phyloP scores from a whole-genome alignment of 2,888 invertebrate species.

The Clunio marinus region DNA sequence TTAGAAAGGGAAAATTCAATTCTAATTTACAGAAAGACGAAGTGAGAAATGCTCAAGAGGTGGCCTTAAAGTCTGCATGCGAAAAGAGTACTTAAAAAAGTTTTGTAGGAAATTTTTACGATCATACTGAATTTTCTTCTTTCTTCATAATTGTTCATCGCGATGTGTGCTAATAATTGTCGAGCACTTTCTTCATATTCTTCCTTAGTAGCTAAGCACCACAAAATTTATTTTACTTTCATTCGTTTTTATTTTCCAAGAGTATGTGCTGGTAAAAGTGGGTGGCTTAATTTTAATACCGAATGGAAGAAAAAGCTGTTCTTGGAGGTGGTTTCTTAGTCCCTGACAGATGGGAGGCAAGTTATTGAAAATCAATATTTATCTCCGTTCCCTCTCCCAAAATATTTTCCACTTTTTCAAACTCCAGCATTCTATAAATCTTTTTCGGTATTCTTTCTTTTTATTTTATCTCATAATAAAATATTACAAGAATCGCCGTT shows the following conservation, averaged over 20 bases:
- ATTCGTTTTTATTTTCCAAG: neutral
- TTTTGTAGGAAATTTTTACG: neutral
- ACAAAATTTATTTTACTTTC: conserved; percentile 5
- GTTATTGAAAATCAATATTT: conserved; percentile 38
- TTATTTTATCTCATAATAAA: neutral
- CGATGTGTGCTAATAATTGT: neutral
- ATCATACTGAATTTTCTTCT: neutral
- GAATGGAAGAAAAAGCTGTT: neutral
- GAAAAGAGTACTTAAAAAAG: neutral
- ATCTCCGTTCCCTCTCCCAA: conserved; percentile 23
- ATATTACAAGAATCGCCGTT: neutral
- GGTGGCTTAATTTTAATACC: neutral
- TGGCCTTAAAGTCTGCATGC: too few species aligned
- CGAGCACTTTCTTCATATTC: neutral
- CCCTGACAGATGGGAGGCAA: neutral
- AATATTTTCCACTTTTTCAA: conserved; percentile 22
- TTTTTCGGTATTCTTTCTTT: neutral
- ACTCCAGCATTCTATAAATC: conserved; percentile 34
- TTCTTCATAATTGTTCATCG: neutral
- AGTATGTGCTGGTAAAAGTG: conserved; percentile 5
- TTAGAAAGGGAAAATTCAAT: neutral
- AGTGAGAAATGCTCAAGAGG: neutral
- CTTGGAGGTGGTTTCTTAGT: neutral
- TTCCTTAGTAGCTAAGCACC: too few species aligned
- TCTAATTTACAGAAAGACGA: neutral